Base-by-base conservation (phyloP, 2,797 vertebrate species). In the Enteromius radiatus region DNA sequence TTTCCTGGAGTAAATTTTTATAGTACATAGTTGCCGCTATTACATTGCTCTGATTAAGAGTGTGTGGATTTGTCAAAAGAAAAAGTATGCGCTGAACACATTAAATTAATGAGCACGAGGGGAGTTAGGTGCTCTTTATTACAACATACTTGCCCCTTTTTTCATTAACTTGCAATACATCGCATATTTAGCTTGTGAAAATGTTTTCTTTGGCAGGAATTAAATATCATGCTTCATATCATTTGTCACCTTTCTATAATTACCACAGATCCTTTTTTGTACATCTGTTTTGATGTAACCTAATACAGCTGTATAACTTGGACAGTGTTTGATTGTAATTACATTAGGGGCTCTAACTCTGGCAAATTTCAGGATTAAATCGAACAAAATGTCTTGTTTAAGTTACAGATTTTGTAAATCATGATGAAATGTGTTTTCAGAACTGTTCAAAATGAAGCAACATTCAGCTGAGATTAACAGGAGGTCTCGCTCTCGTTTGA, bases 211-310 rank as follows among this genome's bases (percentile, higher is more conserved):
- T 91, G 91, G 91, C 93, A 89, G 86, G 84, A 87, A 74, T 86
- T 26, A 54, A 23, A 68, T 81, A 89, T 91, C 88, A 85, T 90
- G 88, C 84, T 84, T 84, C 1, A 4, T 90, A 89, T 93, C 86
- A n/a, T 94, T 93, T 93, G 90, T 94, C 93, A 94, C 88, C 87
- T 92, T 91, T 90, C 90, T 88, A 85, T 91, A 91, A 92, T 91
- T 90, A 91, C 86, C 84, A 74, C 82, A 77, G 82, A 80, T 91
- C 68, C 85, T 87, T 88, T 89, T 90, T 88, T 85, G 82, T 90
- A 75, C 85, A 83, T 87, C 74, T 82, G 89, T 90, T 89, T 91
- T 84, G 86, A 86, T 88, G 92, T 89, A 92, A 86, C 89, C 26
- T 87, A 90, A 89, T 74, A 68, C 88, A 86, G 88, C 81, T 77